These are phyloP conservation scores for Xenopus borealis DNA, from an alignment of 2,113 vertebrate genomes.

Conservation along the genomic window DNA sequence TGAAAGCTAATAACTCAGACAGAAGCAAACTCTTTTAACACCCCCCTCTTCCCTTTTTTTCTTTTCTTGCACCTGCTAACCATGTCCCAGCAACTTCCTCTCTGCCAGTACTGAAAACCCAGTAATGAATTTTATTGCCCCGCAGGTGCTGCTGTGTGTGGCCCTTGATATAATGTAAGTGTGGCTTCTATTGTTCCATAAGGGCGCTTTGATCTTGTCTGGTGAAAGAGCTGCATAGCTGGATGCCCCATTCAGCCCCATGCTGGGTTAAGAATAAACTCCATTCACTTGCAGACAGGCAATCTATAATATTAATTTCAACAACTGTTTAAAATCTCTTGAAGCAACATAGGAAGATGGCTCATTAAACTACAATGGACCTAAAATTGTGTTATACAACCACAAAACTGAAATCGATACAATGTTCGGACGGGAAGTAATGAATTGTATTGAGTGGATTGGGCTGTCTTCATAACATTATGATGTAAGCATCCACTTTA, in stretches of 20 bases:
- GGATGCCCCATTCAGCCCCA: slow-evolving; percentile 58
- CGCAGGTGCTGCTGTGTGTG: slow-evolving; percentile 64
- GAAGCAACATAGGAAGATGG: slow-evolving; percentile 52
- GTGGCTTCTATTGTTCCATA: slow-evolving; percentile 64
- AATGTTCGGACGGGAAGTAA: slow-evolving; percentile 20
- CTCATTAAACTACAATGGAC: slow-evolving; percentile 50
- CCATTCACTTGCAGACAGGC: slow-evolving; percentile 17
- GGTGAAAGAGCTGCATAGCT: slow-evolving; percentile 59
- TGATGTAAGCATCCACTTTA: slow-evolving; percentile 4
- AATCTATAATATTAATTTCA: slow-evolving; percentile 43
- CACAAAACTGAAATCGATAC: slow-evolving; percentile 54
- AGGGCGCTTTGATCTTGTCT: slow-evolving; percentile 66
- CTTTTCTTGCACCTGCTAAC: slow-evolving; percentile 31
- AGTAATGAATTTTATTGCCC: slow-evolving; percentile 53
- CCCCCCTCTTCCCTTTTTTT: background rate
- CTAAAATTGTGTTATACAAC: slow-evolving; percentile 49
- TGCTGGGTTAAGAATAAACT: slow-evolving; percentile 12
- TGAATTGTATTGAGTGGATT: slow-evolving; percentile 30
- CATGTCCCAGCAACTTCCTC: slow-evolving; percentile 32
- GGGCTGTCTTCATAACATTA: slow-evolving; percentile 23
- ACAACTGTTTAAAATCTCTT: slow-evolving; percentile 26
- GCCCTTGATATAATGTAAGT: slow-evolving; percentile 50
- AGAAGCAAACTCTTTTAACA: background rate
- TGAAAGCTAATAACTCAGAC: background rate
- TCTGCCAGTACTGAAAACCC: slow-evolving; percentile 16